Evolutionary conservation across 2,797 vertebrate species (phyloP).

Genomic region (Takifugu rubripes): DNA sequence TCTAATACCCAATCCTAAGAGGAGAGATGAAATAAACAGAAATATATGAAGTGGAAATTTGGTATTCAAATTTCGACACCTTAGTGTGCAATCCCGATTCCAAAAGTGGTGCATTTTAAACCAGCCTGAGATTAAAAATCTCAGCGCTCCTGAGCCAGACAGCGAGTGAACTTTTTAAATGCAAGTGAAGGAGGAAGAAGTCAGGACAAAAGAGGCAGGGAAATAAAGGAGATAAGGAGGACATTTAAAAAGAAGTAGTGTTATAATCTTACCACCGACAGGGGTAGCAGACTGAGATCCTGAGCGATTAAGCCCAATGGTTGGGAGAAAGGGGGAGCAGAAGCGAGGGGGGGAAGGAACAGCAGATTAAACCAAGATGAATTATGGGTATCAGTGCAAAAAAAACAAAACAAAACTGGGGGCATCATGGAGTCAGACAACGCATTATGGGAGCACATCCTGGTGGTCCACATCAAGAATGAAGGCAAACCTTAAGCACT

Average conservation of each 20-base stretch:
- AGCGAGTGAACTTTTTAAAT: conserved; percentile 58
- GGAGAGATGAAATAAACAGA: conserved; percentile 9
- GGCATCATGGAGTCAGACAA: conserved; percentile 77
- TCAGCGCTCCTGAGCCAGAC: conserved; percentile 61
- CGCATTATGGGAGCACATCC: conserved; percentile 59
- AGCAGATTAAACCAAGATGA: conserved; percentile 88
- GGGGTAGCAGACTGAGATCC: conserved; percentile 98
- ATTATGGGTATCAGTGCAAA: conserved; percentile 76
- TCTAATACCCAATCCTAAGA: neutral
- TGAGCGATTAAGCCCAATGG: conserved; percentile 86
- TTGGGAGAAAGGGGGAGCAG: conserved; percentile 64
- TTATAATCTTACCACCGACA: conserved; percentile 93
- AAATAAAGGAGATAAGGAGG: conserved; percentile 50
- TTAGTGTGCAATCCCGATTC: conserved; percentile 21
- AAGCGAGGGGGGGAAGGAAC: conserved; percentile 76
- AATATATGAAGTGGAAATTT: neutral
- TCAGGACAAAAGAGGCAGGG: conserved; percentile 47
- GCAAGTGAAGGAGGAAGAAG: conserved; percentile 26
- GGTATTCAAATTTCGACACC: neutral
- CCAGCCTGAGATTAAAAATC: conserved; percentile 44
- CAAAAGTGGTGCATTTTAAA: conserved; percentile 39
- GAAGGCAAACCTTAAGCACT: conserved; percentile 48
- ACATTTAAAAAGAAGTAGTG: conserved; percentile 72
- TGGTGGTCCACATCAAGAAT: conserved; percentile 49
- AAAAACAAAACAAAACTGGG: conserved; percentile 22